A percentile compares a stretch with the other conserved stretches of the same genome.
These are phyloP conservation scores for Bufo bufo DNA, from an alignment of 2,113 vertebrate genomes.

Conservation along the genomic window DNA sequence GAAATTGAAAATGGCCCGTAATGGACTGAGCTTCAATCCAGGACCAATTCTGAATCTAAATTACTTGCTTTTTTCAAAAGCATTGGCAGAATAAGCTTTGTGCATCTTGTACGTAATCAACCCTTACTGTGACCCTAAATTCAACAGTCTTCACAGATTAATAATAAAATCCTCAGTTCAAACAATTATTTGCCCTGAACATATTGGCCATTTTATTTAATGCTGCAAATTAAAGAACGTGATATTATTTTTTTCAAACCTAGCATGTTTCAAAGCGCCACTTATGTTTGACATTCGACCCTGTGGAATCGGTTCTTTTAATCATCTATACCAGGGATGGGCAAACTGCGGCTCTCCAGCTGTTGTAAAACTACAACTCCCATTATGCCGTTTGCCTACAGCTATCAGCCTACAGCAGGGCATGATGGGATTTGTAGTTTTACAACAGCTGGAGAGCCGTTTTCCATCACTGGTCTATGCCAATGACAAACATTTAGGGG, in stretches of 20 bases:
- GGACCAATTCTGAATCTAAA: constrained; percentile 99
- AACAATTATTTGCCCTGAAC: constrained; percentile 99
- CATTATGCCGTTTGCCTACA: no score
- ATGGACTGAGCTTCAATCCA: constrained; percentile 98
- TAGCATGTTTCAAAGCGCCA: constrained; percentile 67
- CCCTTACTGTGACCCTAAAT: constrained; percentile 97
- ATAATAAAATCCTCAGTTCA: constrained; percentile 99
- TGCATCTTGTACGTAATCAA: constrained; percentile 99
- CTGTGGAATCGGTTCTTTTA: constrained; percentile 41
- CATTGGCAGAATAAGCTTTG: constrained; percentile 98
- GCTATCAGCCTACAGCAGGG: no score
- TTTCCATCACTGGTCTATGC: no score
- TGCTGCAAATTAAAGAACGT: constrained; percentile 97
- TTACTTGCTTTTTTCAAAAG: constrained; percentile 99
- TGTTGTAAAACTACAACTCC: no score
- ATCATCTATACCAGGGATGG: no score
- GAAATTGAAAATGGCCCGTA: constrained; percentile 99
- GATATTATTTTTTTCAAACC: constrained; percentile 77
- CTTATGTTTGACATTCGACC: constrained; percentile 95
- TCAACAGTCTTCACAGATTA: constrained; percentile 97
- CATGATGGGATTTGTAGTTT: no score
- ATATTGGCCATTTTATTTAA: constrained; percentile 92
- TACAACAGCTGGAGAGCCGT: no score
- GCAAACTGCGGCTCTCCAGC: no score
- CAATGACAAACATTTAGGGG: not conserved